Conservation (phyloP, 2,797 vertebrate genomes). For the Muraenolepis orangiensis region DNA sequence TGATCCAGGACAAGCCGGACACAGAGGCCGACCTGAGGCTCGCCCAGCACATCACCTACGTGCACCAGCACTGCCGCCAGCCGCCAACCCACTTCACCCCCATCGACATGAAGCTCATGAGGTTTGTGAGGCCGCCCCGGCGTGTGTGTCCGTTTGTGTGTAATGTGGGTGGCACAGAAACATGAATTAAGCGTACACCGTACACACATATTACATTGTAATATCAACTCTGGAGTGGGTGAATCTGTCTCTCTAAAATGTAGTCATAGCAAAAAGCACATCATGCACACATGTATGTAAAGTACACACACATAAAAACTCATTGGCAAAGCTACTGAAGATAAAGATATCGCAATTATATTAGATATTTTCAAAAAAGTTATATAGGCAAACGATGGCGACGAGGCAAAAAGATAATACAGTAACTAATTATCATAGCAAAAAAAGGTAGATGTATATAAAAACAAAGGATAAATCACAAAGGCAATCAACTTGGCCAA, state of each 20-base stretch:
- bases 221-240: too few relatives aligned
- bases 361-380: slow-evolving; percentile 64
- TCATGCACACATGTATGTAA: background rate
- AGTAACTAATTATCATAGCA: slow-evolving; percentile 79
- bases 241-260: too few relatives aligned
- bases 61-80: slow-evolving; percentile 89
- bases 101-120: slow-evolving; percentile 89
- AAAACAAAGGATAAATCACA: background rate
- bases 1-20: slow-evolving; percentile 90
- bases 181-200: too few relatives aligned
- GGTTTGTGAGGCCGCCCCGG: slow-evolving; percentile 50
- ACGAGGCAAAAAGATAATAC: slow-evolving; percentile 51
- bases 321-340: slow-evolving; percentile 67
- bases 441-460: slow-evolving; percentile 76
- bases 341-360: slow-evolving; percentile 76
- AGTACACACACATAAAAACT: slow-evolving; percentile 49
- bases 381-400: slow-evolving; percentile 35
- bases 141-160: too few relatives aligned
- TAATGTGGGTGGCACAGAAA: too few relatives aligned
- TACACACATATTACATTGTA: too few relatives aligned
- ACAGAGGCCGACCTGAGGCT: slow-evolving; percentile 84
- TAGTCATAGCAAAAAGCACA: too few relatives aligned
- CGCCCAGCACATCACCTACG: slow-evolving; percentile 93
- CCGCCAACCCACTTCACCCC: slow-evolving; percentile 84
- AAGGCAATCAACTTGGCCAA: background rate